phyloP scores from a whole-genome alignment of 2,113 vertebrate genomes.

The Marmota flaviventris region DNA sequence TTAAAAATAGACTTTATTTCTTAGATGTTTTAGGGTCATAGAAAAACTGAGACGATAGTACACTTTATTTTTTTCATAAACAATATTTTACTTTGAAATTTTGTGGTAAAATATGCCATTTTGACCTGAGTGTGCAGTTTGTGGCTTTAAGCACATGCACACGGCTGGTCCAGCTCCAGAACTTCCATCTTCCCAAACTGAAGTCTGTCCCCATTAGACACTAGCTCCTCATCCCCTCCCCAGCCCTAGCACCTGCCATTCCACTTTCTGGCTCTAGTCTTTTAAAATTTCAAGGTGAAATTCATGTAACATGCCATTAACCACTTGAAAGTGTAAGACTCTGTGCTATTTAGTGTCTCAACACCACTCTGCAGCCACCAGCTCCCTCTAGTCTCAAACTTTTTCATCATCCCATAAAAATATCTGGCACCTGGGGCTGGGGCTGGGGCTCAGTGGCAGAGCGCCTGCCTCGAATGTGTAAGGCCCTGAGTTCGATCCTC shows the following conservation, averaged over 20 bases:
- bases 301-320: neutral
- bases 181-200: neutral
- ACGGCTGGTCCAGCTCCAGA: neutral
- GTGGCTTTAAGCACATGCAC: neutral
- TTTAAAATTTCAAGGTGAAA: neutral
- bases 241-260: neutral
- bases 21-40: too few relatives aligned
- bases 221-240: neutral
- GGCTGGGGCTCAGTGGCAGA: too few relatives aligned
- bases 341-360: neutral
- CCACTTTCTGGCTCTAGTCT: neutral
- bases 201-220: neutral
- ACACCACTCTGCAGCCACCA: neutral
- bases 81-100: neutral
- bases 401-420: neutral
- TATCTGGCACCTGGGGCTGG: too few relatives aligned
- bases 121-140: neutral
- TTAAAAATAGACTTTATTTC: too few relatives aligned
- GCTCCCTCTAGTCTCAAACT: neutral
- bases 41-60: too few relatives aligned
- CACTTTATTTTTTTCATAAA: neutral
- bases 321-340: neutral
- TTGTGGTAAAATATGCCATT: neutral
- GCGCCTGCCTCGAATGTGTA: too few relatives aligned
- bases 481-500: too few relatives aligned